Base-by-base conservation (phyloP, 2,797 vertebrate genomes). In the Lagocephalus sceleratus region DNA sequence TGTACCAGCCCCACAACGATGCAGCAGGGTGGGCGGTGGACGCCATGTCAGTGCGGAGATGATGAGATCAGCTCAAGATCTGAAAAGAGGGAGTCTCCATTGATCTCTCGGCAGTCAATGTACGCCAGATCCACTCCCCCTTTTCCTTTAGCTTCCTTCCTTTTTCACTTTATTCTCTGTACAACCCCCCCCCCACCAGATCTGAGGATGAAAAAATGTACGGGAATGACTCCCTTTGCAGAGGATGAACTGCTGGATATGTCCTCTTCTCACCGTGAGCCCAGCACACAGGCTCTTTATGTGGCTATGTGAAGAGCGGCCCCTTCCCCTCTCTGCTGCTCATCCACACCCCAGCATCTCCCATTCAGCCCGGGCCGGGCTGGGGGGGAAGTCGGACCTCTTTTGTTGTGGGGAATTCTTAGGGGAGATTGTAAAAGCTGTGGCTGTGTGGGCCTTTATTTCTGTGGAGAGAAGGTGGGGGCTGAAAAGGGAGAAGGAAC, bases 391-490 rank as follows among this genome's bases (percentile, higher is more conserved):
- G 84, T 84, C 81, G 77, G 78, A 71, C 60, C 76, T 80, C 84
- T 87, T 91, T 90, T 91, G 89, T 89, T 61, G 72, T 76, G 53
- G 43, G 68, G 60, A 78, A 76, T 79, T 89, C 87, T 90, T 87
- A 87, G 78, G 85, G 82, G 84, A 84, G 79, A 78, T 84, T 89
- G 87, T 92, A 87, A 90, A 91, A 86, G 88, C 91, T 82, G 83
- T 64, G 80, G 90, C 90, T 92, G 91, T 92, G 89, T 90, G 82
- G 79, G 82, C 84, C 83, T 89, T 87, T 89, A 85, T 84, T 87
- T 85, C 71, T 74, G 62, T 47, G 62, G 78, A 82, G 81, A 78
- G 78, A 73, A 75, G 67, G 72, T 57, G 50, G 60, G 47, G 61
- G 64, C 63, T n/a, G 59, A 75, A 76, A 71, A 76, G 77, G 79